Conservation (phyloP, 2,797 vertebrate genomes). For the Zenarchopterus dispar region DNA sequence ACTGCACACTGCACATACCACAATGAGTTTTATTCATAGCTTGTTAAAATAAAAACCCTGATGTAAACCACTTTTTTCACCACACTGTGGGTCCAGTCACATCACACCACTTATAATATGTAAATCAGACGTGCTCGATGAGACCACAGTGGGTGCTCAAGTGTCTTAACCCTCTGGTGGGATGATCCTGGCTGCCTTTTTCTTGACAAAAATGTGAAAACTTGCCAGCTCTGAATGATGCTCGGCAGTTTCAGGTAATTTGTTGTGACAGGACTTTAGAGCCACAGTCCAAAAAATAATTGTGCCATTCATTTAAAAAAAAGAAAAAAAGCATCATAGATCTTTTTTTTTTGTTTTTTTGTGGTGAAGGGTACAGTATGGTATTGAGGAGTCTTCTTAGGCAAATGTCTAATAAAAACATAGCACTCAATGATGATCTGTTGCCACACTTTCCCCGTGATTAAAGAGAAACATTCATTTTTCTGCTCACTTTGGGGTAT, state of each 20-base stretch:
- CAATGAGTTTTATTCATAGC: slow-evolving; percentile 37
- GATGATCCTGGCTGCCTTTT: too few species aligned
- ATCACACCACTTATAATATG: slow-evolving; percentile 25
- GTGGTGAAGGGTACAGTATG: too few species aligned
- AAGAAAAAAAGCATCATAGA: too few species aligned
- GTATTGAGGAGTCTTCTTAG: too few species aligned
- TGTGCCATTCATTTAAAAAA: slow-evolving; percentile 3
- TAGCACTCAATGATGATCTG: too few species aligned
- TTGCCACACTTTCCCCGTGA: too few species aligned
- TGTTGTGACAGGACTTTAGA: slow-evolving; percentile 17
- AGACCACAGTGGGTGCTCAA: neutral
- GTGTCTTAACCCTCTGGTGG: too few species aligned
- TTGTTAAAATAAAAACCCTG: slow-evolving; percentile 10
- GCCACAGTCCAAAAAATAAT: slow-evolving; percentile 11
- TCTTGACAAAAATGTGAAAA: too few species aligned
- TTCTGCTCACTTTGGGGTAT: too few species aligned
- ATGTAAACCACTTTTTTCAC: slow-evolving; percentile 23
- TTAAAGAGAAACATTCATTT: too few species aligned
- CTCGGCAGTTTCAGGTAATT: slow-evolving; percentile 23
- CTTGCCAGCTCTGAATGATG: neutral
- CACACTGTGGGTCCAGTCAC: slow-evolving; percentile 4
- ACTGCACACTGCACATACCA: slow-evolving; percentile 30
- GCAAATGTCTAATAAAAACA: too few species aligned
- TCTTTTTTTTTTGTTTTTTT: too few species aligned
- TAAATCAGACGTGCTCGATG: neutral